Evolutionary conservation across 2,888 invertebrate species (phyloP).

Genomic region (Galerucella calmariensis): DNA sequence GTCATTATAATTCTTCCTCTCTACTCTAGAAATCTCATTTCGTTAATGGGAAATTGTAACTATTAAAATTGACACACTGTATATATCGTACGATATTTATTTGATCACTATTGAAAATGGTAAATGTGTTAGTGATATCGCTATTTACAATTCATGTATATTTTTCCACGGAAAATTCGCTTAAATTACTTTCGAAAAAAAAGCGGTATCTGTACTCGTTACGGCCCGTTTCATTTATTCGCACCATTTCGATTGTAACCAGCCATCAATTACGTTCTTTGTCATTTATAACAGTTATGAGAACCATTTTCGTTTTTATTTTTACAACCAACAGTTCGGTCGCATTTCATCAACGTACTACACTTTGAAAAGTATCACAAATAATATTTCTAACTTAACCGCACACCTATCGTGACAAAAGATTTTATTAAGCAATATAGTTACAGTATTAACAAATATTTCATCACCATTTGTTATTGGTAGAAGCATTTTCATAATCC

Average conservation of each 20-base stretch:
- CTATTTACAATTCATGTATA: neutral
- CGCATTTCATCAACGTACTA: neutral
- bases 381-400: neutral
- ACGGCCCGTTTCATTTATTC: neutral
- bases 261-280: slow-evolving; percentile 11
- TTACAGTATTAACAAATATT: neutral
- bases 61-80: too few relatives aligned
- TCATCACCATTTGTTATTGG: neutral
- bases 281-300: slow-evolving; percentile 11
- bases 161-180: neutral
- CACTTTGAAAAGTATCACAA: neutral
- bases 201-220: neutral
- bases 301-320: slow-evolving; percentile 11
- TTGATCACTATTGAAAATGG: neutral
- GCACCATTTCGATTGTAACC: slow-evolving; percentile 4
- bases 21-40: too few relatives aligned
- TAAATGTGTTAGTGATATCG: neutral
- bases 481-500: too few relatives aligned
- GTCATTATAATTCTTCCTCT: too few relatives aligned
- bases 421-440: too few relatives aligned
- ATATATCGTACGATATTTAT: too few relatives aligned
- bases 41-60: too few relatives aligned
- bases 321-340: neutral
- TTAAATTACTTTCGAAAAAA: neutral
- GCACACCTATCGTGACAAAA: neutral